Percentiles rank a stretch among this genome's conserved stretches.
phyloP scores from a whole-genome alignment of 2,888 invertebrate genomes.

The Microctonus aethiopoides region DNA sequence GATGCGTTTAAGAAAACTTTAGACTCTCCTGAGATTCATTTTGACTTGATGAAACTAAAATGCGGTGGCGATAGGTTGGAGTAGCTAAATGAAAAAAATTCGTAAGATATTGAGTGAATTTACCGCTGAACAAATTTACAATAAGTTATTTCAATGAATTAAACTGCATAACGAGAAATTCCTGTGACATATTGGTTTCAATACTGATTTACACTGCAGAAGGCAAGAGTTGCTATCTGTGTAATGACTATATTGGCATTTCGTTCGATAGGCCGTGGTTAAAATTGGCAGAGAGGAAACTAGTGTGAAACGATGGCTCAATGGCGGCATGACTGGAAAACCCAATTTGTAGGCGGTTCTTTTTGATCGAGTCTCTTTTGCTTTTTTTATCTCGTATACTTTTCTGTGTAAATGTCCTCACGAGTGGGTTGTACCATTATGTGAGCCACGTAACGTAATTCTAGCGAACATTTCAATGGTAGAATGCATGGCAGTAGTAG shows the following conservation, averaged over 20 bases:
- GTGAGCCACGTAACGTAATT: slow-evolving; percentile 27
- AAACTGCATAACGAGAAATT: background rate
- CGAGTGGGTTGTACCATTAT: slow-evolving; percentile 7
- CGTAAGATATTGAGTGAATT: background rate
- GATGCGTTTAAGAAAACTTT: slow-evolving; percentile 18
- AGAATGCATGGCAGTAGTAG: slow-evolving; percentile 19
- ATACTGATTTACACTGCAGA: background rate
- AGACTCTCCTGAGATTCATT: slow-evolving; percentile 14
- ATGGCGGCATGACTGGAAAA: slow-evolving; percentile 31
- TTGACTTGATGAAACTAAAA: slow-evolving; percentile 12
- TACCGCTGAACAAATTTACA: background rate
- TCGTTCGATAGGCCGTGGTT: slow-evolving; percentile 14
- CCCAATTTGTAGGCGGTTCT: slow-evolving; percentile 40
- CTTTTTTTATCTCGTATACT: background rate
- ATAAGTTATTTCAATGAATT: background rate
- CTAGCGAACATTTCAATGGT: slow-evolving; percentile 24
- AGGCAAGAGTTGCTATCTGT: background rate
- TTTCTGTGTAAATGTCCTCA: background rate
- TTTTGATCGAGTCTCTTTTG: slow-evolving; percentile 36
- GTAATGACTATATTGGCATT: background rate
- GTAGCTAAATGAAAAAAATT: background rate
- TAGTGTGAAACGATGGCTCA: slow-evolving; percentile 27
- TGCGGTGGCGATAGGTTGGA: background rate
- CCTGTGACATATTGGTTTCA: background rate
- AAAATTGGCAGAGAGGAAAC: background rate